Conservation (phyloP, 2,113 vertebrate genomes). For the Sminthopsis crassicaudata region DNA sequence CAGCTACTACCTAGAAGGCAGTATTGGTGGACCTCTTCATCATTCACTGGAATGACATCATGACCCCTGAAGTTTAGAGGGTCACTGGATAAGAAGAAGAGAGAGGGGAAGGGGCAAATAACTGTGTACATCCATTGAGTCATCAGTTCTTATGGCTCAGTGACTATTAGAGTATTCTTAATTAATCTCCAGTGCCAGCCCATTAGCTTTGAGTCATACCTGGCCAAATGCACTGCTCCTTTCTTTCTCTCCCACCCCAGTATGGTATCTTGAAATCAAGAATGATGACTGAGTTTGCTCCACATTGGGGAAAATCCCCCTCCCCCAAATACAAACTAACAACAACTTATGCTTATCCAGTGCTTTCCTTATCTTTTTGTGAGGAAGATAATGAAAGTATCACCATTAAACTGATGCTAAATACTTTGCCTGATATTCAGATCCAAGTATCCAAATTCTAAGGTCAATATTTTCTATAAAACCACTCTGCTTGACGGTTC, state of each 20-base stretch:
- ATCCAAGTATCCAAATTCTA: not conserved
- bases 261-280: not conserved
- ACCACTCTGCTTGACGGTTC: not conserved
- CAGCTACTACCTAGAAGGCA: too few relatives aligned
- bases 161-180: not conserved
- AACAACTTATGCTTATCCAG: not conserved
- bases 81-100: too few relatives aligned
- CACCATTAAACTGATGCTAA: not conserved
- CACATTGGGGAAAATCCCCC: not conserved
- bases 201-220: not conserved
- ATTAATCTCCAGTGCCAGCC: not conserved
- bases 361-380: not conserved
- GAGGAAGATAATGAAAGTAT: not conserved
- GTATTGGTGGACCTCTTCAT: too few relatives aligned
- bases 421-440: too few relatives aligned
- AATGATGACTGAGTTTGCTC: not conserved
- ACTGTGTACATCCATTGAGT: not conserved
- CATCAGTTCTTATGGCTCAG: not conserved
- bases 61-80: too few relatives aligned
- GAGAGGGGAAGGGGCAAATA: not conserved
- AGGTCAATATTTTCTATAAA: not conserved
- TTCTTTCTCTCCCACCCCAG: not conserved
- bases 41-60: too few relatives aligned
- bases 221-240: not conserved
- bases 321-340: not conserved